Evolutionary conservation across 2,888 invertebrate genomes (phyloP), one percentile per base, ranked within the genome.

Genomic region (Timandra comae): DNA sequence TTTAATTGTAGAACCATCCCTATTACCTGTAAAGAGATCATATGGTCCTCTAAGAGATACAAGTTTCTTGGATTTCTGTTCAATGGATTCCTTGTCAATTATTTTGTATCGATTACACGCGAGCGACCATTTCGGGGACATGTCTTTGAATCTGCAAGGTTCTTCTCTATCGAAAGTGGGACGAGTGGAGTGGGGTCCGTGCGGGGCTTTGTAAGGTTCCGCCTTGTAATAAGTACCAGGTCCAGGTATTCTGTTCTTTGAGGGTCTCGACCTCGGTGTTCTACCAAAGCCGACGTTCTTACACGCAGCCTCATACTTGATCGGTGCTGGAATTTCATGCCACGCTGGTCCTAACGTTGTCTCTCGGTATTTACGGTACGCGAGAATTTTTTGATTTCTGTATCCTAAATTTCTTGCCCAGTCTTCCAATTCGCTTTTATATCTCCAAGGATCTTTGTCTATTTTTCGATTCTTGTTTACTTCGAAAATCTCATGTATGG

Each of bases 1-100:
- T 52, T 87, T 88, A 7, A 88, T 86, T 0, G 87, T 78, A 2
- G 63, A 71, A 1, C 47, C 68, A 43, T 88, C 87, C 27, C 89
- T 65, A 16, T 69, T 70, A 0, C 88, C 89, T 0, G 88, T 87
- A 42, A 81, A 84, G 1, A 84, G 52, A 29, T 82, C 77, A 39
- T 84, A 85, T 0, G 84, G 84, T 0, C 84, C 82, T 16, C 73
- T 57, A 10, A 61, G 41, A 1, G 84, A 82, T 2, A 81, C 70
- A 1, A 77, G 0, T 43, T 75, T 81, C 2, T 72, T 73, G 1
- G 77, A 49, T 52, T 71, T 79, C 37, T 72, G 51, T 12, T 74
- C 78, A 12, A 82, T 74, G 28, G 52, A 43, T 10, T 72, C 65
- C 46, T 68, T 71, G 33, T 85, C 84, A 3, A 70, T 21, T 11